phyloP scores from a whole-genome alignment of 2,113 vertebrate species.

The Esox niger region DNA sequence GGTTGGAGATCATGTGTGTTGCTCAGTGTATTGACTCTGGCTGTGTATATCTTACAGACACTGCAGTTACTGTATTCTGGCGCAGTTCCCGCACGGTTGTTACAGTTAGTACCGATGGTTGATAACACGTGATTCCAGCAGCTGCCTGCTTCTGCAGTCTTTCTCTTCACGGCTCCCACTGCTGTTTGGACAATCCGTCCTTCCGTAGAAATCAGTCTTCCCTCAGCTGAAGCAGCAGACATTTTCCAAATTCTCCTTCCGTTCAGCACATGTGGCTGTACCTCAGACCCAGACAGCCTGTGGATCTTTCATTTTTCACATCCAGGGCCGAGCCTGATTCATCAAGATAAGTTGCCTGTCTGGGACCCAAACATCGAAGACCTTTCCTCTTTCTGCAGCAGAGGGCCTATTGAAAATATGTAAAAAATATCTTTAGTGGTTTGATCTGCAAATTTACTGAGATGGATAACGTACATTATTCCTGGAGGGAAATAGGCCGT shows the following conservation, averaged over 20 bases:
- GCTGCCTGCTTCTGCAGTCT: neutral
- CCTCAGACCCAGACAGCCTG: conserved; percentile 13
- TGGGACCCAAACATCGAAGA: neutral
- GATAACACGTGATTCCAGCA: neutral
- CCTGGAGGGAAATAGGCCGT: neutral
- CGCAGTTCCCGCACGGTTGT: neutral
- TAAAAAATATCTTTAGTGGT: neutral
- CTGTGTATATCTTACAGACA: too few species aligned
- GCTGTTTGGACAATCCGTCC: neutral
- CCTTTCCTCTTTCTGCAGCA: neutral
- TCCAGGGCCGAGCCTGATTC: conserved; percentile 1
- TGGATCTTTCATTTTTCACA: conserved; percentile 4
- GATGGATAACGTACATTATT: neutral
- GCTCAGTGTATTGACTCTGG: too few species aligned
- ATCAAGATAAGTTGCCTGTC: neutral
- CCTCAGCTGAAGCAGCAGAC: conserved; percentile 8
- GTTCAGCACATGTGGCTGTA: conserved; percentile 23
- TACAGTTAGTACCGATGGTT: neutral
- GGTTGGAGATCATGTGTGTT: too few species aligned
- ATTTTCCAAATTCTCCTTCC: conserved; percentile 21
- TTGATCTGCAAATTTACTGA: neutral
- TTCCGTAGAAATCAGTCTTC: neutral
- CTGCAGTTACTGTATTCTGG: too few species aligned
- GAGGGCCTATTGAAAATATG: neutral
- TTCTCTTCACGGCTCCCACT: neutral